Conservation (phyloP, 30 jellyfish, hydroid and myxozoan species). For the Aurelia aurita region DNA sequence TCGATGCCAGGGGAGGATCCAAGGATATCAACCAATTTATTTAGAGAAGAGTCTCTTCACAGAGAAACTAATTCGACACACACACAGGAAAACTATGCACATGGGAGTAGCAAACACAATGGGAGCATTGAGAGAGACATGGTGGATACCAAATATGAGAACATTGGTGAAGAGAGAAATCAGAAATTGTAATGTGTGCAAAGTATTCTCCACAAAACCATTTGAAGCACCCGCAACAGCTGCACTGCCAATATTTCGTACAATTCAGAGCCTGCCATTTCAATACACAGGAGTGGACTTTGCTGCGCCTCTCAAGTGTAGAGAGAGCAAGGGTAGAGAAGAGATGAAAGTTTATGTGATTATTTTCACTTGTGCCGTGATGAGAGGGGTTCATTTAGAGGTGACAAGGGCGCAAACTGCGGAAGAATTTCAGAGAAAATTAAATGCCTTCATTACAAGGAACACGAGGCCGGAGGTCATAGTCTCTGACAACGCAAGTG, state of each 20-base stretch:
- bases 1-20: slow-evolving; percentile 29
- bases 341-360: not conserved
- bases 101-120: slow-evolving; percentile 38
- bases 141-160: slow-evolving; percentile 35
- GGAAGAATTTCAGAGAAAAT: slow-evolving; percentile 11
- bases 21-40: slow-evolving; percentile 23
- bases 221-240: slow-evolving; percentile 32
- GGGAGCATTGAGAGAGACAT: slow-evolving; percentile 55
- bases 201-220: slow-evolving; percentile 26
- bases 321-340: not conserved
- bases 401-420: slow-evolving; percentile 23
- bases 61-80: slow-evolving; percentile 27
- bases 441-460: slow-evolving; percentile 19
- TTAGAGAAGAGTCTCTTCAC: slow-evolving; percentile 28
- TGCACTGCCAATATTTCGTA: slow-evolving; percentile 11
- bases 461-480: slow-evolving; percentile 6
- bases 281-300: slow-evolving; percentile 20
- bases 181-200: slow-evolving; percentile 18
- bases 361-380: slow-evolving; percentile 12
- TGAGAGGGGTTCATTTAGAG: slow-evolving; percentile 21
- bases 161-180: slow-evolving; percentile 1
- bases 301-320: slow-evolving; percentile 17
- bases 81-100: slow-evolving; percentile 6
- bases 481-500: slow-evolving; percentile 30
- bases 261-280: slow-evolving; percentile 8